phyloP scores from a whole-genome alignment of 1,140 invertebrate genomes.

The Drosophila ogumai region DNA sequence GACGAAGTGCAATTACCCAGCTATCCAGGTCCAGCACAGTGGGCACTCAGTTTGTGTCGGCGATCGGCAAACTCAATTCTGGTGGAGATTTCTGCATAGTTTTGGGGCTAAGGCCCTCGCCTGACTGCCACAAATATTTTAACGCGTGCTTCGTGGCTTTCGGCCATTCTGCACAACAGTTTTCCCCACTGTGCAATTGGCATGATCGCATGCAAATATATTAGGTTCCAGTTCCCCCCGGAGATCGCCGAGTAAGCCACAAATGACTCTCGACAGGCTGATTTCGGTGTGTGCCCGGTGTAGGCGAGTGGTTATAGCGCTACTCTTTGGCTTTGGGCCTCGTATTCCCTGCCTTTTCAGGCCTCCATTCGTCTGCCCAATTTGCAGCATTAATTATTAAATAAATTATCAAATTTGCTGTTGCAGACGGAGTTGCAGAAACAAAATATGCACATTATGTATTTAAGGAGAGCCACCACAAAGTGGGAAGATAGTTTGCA shows the following conservation, averaged over 20 bases:
- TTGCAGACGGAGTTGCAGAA: no score
- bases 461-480: no score
- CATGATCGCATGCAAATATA: slow-evolving; percentile 36
- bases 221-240: slow-evolving; percentile 8
- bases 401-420: neutral
- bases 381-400: slow-evolving; percentile 55
- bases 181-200: slow-evolving; percentile 38
- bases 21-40: slow-evolving; percentile 12
- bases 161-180: neutral
- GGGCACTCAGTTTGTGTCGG: neutral
- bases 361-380: slow-evolving; percentile 33
- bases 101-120: neutral
- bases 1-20: slow-evolving; percentile 21
- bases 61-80: neutral
- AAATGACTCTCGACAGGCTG: slow-evolving; percentile 30
- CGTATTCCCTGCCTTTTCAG: neutral
- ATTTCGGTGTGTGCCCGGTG: slow-evolving; percentile 9
- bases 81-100: neutral
- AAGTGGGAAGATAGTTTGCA: no score
- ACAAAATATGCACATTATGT: neutral
- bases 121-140: slow-evolving; percentile 24
- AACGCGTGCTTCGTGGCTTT: neutral
- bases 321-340: neutral
- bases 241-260: slow-evolving; percentile 22
- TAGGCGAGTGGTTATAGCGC: slow-evolving; percentile 13